These are phyloP conservation scores for Catharus fuscescens DNA, from an alignment of 2,113 vertebrate genomes.

Conservation along the genomic window DNA sequence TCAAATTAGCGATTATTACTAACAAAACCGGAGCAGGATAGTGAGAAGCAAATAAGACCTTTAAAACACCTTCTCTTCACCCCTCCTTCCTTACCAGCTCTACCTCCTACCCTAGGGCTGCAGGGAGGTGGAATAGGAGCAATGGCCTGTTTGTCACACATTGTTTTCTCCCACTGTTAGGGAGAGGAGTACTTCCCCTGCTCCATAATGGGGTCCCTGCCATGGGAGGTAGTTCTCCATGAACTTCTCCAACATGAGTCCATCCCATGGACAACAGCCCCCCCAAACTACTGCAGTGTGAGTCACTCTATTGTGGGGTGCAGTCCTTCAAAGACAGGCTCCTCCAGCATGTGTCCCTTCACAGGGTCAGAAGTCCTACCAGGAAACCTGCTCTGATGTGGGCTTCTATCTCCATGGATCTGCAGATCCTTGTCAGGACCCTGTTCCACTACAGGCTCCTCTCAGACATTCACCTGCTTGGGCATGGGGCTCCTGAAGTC, in stretches of 20 bases:
- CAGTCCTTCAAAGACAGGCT: not conserved
- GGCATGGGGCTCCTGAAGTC: not conserved
- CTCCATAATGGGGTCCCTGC: not conserved
- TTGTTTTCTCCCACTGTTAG: not conserved
- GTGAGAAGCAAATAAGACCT: not conserved
- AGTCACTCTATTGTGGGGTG: rapidly evolving
- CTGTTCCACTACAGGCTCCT: not conserved
- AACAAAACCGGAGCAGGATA: not conserved
- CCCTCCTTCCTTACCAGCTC: not conserved
- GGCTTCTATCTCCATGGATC: not conserved
- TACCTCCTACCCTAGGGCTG: not conserved
- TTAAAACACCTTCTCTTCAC: not conserved
- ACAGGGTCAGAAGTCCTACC: not conserved
- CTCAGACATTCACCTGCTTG: not conserved
- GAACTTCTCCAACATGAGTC: not conserved
- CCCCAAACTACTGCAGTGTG: rapidly evolving
- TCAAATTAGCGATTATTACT: not conserved
- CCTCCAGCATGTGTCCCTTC: rapidly evolving
- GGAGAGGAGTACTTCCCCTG: not conserved
- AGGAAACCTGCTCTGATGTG: not conserved
- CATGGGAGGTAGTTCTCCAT: not conserved
- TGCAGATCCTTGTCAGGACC: not conserved
- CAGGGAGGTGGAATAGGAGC: not conserved
- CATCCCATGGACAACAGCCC: not conserved
- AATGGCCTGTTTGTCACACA: not conserved